These are phyloP conservation scores for Somateria mollissima DNA, from an alignment of 2,797 vertebrate genomes.

Conservation along the genomic window DNA sequence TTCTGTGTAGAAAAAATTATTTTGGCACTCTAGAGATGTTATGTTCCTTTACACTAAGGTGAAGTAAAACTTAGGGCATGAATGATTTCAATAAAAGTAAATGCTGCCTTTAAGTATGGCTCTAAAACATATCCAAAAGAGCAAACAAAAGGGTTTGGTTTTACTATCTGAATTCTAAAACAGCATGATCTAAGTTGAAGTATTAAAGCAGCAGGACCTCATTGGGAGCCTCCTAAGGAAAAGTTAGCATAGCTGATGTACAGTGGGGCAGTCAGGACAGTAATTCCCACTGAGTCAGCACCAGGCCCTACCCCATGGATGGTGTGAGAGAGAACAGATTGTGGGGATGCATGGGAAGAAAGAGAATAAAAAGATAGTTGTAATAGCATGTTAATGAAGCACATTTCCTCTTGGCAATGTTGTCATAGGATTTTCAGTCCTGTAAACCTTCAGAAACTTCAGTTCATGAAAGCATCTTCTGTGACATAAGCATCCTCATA, in stretches of 20 bases:
- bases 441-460: not conserved
- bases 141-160: not conserved
- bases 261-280: not conserved
- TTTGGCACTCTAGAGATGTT: not conserved
- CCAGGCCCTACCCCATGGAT: not conserved
- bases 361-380: not conserved
- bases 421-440: not conserved
- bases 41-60: not conserved
- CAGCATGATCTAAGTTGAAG: not conserved
- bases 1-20: not conserved
- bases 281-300: not conserved
- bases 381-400: not conserved
- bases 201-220: not conserved
- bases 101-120: not conserved
- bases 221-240: not conserved
- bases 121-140: not conserved
- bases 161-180: slow-evolving; percentile 4
- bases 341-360: not conserved
- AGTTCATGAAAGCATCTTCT: not conserved
- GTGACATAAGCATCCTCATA: not conserved
- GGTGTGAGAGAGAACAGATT: not conserved
- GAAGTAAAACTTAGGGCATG: not conserved
- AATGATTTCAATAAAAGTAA: not conserved
- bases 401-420: not conserved
- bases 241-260: not conserved